A percentile compares a stretch with the other conserved stretches of the same genome.
phyloP scores from a whole-genome alignment of 2,113 vertebrate genomes.

The Spheniscus mendiculus region DNA sequence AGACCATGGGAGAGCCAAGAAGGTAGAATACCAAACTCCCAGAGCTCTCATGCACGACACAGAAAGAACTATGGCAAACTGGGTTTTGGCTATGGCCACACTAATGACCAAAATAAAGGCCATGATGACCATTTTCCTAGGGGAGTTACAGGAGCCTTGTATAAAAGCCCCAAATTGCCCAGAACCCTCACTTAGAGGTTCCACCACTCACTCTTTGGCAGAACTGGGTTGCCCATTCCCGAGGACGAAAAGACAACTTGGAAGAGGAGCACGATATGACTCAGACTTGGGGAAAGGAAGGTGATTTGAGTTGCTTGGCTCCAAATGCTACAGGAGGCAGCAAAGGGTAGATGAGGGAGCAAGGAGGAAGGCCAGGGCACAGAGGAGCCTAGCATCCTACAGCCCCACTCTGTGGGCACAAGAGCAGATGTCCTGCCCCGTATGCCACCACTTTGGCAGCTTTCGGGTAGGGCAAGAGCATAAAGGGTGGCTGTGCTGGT shows the following conservation, averaged over 20 bases:
- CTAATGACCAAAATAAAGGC: background rate
- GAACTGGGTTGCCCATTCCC: background rate
- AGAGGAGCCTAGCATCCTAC: background rate
- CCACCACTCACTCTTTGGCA: background rate
- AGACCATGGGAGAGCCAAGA: background rate
- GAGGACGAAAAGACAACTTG: background rate
- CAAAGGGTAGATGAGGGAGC: background rate
- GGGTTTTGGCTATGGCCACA: background rate
- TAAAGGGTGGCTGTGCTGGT: background rate
- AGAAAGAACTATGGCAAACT: background rate
- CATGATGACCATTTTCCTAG: background rate
- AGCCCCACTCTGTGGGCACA: background rate
- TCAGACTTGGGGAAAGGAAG: background rate
- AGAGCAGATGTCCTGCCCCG: background rate
- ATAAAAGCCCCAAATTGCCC: background rate
- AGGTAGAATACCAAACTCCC: background rate
- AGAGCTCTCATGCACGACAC: background rate
- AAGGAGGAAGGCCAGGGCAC: background rate
- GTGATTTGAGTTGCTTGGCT: background rate
- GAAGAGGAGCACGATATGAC: background rate
- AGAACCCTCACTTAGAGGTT: background rate
- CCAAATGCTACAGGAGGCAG: background rate
- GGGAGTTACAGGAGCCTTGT: background rate
- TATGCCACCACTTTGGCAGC: background rate
- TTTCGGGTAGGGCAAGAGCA: background rate